A percentile compares a stretch with the other conserved stretches of the same genome.
These are phyloP conservation scores for Bergia puertoricense DNA, from an alignment of 92 coral and sea anemone genomes.

Conservation along the genomic window DNA sequence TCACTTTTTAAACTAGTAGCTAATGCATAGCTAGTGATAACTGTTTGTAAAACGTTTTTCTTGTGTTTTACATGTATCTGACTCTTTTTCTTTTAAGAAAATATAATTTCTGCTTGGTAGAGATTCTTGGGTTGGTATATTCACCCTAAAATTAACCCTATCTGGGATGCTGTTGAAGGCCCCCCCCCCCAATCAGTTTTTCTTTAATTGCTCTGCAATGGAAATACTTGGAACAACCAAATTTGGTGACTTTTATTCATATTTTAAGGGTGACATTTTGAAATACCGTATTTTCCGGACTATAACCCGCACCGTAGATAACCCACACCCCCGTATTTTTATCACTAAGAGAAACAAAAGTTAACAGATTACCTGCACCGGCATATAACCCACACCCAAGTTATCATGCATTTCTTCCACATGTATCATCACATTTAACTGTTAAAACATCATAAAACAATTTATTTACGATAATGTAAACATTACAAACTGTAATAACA, in stretches of 20 bases:
- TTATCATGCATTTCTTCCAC: too few relatives aligned
- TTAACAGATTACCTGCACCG: too few relatives aligned
- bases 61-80: not conserved
- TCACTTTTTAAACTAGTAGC: too few relatives aligned
- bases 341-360: too few relatives aligned
- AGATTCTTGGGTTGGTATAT: not conserved
- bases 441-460: too few relatives aligned
- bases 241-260: not conserved
- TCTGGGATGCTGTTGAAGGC: not conserved
- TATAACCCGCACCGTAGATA: too few relatives aligned
- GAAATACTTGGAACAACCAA: not conserved
- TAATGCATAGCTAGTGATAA: not conserved
- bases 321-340: too few relatives aligned
- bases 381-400: too few relatives aligned
- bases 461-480: too few relatives aligned
- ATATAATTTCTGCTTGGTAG: not conserved
- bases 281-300: too few relatives aligned
- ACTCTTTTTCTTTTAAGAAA: not conserved
- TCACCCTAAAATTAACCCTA: not conserved
- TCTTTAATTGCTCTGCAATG: not conserved
- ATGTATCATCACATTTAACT: too few relatives aligned
- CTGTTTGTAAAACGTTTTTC: not conserved
- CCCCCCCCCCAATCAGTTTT: not conserved
- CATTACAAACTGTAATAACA: too few relatives aligned
- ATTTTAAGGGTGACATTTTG: not conserved